Evolutionary conservation across 2,888 invertebrate genomes (phyloP), one percentile per base, ranked within the genome.

Genomic region (Amaurobius ferox): DNA sequence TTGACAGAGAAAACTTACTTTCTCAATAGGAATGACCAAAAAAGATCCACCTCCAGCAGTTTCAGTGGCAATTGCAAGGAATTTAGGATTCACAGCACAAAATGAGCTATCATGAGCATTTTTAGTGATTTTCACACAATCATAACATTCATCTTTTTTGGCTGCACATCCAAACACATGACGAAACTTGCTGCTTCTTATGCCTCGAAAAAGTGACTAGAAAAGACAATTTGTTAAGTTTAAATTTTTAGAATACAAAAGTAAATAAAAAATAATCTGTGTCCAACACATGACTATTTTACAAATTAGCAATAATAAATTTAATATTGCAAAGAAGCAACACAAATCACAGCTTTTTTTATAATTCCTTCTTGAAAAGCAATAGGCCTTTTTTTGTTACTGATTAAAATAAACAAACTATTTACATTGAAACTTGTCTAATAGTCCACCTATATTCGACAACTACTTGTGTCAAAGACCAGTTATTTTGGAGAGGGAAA

Each of bases 31-130:
- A 90, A 98, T 93, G 88, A 98, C 97, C 92, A 98, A 96, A 93
- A 98, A 98, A 90, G 97, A 97, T 89, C 98, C 98, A 89, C 98
- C 98, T 87, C 98, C 98, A 80, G 97, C 98, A 76, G 97, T 97
- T 92, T 99, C 98, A 67, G 98, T 97, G 91, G 98, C 98, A 91
- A 98, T 97, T 89, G 98, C 98, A 91, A 98, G 93, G 93, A 98
- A 98, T 92, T 98, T 98, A 71, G 98, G 98, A 93, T 99, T 99
- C 90, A 98, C 98, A 89, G 98, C 97, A 93, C 98, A 98, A 92
- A 98, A 98, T 89, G 97, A 97, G 88, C 98, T 97, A 92, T 99
- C 99, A 96, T 98, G 98, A 91, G 98, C 98, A 89, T 92, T 92
- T 92, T 98, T 97, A 88, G 98, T 98, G 89, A 98, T 98, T 91